Conservation (phyloP, 2,888 invertebrate species). For the Andrena bucephala region DNA sequence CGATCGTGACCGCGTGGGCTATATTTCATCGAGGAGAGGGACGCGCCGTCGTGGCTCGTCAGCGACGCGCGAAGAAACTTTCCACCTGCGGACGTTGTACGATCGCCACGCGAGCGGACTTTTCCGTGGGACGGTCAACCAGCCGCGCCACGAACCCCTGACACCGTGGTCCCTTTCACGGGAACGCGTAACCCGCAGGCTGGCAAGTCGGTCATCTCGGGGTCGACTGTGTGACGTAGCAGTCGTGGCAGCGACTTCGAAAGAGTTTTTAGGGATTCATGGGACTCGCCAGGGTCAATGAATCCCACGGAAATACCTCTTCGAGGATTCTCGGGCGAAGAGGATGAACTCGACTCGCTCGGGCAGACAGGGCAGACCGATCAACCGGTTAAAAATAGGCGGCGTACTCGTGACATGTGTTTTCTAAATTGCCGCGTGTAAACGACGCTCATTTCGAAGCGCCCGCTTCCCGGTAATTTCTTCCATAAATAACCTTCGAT, state of each 20-base stretch:
- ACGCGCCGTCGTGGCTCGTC: background rate
- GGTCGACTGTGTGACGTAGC: constrained; percentile 1
- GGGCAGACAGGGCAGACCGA: constrained; percentile 15
- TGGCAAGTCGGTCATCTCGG: constrained; percentile 16
- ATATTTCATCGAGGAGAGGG: constrained; percentile 17
- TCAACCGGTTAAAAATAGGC: constrained; percentile 44
- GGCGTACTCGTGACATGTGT: constrained; percentile 46
- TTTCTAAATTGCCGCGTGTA: constrained; percentile 42
- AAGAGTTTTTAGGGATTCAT: no score
- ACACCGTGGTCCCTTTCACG: constrained; percentile 48
- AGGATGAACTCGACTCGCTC: constrained; percentile 18
- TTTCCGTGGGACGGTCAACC: constrained; percentile 42
- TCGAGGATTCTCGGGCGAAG: constrained; percentile 17
- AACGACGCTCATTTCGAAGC: constrained; percentile 1
- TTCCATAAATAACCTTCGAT: constrained; percentile 49
- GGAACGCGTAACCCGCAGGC: constrained; percentile 21
- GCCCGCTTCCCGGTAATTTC: constrained; percentile 33
- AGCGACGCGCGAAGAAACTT: constrained; percentile 52
- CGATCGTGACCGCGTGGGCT: constrained; percentile 23
- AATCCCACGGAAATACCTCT: constrained; percentile 29
- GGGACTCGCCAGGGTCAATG: background rate
- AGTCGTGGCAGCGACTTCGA: background rate
- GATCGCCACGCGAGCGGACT: constrained; percentile 14
- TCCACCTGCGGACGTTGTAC: constrained; percentile 30
- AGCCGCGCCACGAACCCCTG: constrained; percentile 37